These are phyloP conservation scores for Calameuta pallipes DNA, from an alignment of 2,888 invertebrate genomes.

Conservation along the genomic window DNA sequence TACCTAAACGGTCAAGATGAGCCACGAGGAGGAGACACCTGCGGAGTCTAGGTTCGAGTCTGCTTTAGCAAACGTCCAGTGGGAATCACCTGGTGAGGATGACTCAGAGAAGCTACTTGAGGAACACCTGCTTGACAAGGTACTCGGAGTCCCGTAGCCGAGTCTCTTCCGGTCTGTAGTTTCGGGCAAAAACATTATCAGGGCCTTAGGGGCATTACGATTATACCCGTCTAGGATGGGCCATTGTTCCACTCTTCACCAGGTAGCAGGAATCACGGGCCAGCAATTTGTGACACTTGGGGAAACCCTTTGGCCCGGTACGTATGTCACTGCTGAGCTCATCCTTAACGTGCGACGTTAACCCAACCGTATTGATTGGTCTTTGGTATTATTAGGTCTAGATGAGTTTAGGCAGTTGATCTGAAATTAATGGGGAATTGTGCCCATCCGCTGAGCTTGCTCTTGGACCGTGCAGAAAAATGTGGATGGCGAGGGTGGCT, in stretches of 20 bases:
- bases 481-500: neutral
- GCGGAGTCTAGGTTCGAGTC: neutral
- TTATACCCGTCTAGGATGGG: conserved; percentile 46
- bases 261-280: conserved; percentile 55
- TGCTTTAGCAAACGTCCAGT: neutral
- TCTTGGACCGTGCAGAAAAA: neutral
- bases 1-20: neutral
- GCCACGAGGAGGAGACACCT: neutral
- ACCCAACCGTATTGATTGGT: neutral
- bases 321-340: conserved; percentile 15
- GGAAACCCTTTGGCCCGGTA: conserved; percentile 24
- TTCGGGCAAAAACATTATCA: neutral
- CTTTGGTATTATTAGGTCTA: neutral
- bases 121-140: neutral
- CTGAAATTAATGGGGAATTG: neutral
- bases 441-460: neutral
- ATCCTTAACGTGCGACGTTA: neutral
- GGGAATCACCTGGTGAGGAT: conserved; percentile 2
- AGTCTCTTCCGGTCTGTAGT: neutral
- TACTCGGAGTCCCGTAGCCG: neutral
- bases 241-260: conserved; percentile 14
- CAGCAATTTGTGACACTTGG: conserved; percentile 53
- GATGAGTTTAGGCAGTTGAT: neutral
- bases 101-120: neutral
- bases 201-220: conserved; percentile 6